Base-by-base conservation (phyloP, 2,888 invertebrate genomes). In the Allacma fusca region DNA sequence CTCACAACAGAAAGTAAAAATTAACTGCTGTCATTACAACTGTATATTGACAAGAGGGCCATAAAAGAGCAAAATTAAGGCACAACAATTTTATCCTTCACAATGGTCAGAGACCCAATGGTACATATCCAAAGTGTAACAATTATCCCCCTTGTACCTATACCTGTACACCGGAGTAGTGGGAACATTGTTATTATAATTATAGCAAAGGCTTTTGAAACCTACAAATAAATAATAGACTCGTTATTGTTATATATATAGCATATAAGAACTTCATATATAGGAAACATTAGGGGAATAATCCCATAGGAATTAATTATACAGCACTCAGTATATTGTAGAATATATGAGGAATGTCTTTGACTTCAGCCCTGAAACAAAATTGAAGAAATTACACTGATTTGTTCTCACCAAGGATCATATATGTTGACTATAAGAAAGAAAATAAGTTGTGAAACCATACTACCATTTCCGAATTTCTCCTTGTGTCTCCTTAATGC, bases 1-100 rank as follows among this genome's bases (percentile, higher is more conserved):
- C 59, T 21, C 7, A 59, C n/a, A 7, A 59, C 59, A 62, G 62
- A 62, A 62, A 62, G 62, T 62, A 62, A 62, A 62, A 62, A 23
- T 62, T 62, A 62, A 62, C 62, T 23, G 26, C 24, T 62, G 24
- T 62, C 62, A 62, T 62, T 62, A 62, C 62, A 23, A 12, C 62
- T 26, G 26, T 9, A n/a, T 24, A 62, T 62, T 62, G 62, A 62
- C 62, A 62, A 16, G 9, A 4, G n/a, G 2, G n/a, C 7, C 1
- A 16, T 13, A 50, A 16, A 16, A 50, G n/a, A 50, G 2, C 5
- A 50, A 50, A 50, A 50, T 50, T 19, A 50, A 50, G n/a, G n/a
- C 50, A 50, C 50, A 50, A 50, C n/a, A 50, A 12, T 50, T 50
- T 50, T 2, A 12, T 50, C 2, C 50, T 50, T 50, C 19, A 50